Conservation (phyloP, 2,797 vertebrate genomes). For the Characodon lateralis region DNA sequence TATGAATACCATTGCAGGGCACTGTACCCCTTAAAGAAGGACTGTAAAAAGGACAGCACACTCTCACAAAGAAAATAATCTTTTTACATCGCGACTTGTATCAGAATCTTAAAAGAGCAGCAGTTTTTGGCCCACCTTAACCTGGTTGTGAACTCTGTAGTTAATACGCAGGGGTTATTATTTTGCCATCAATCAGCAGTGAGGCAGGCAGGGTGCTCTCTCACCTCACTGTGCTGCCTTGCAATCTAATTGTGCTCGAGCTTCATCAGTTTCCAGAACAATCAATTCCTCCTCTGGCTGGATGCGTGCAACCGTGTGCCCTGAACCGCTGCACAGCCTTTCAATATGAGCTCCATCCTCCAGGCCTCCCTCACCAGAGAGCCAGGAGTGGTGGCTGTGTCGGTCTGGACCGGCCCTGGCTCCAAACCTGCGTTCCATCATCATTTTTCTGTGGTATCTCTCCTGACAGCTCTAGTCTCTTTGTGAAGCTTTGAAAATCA, state of each 20-base stretch:
- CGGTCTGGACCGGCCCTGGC: constrained; percentile 59
- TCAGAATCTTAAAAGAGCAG: constrained; percentile 90
- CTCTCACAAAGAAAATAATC: constrained; percentile 62
- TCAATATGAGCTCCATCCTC: constrained; percentile 88
- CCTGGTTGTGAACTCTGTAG: constrained; percentile 94
- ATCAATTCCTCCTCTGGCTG: constrained; percentile 90
- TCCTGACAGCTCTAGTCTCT: constrained; percentile 85
- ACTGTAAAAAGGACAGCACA: constrained; percentile 54
- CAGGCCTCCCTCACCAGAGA: constrained; percentile 80
- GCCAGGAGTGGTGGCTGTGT: constrained; percentile 66
- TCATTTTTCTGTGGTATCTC: constrained; percentile 81
- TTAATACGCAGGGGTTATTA: constrained; percentile 97
- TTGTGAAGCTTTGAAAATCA: constrained; percentile 86
- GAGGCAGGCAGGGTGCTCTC: constrained; percentile 81
- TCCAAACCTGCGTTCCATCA: constrained; percentile 89
- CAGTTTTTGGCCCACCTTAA: constrained; percentile 92
- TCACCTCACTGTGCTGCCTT: constrained; percentile 91
- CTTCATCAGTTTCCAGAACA: constrained; percentile 95
- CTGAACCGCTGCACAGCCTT: constrained; percentile 85
- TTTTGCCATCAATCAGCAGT: constrained; percentile 95
- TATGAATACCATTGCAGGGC: background rate
- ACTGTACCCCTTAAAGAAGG: background rate
- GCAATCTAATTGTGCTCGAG: constrained; percentile 97
- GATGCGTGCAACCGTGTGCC: constrained; percentile 80
- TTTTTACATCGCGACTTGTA: constrained; percentile 81